These are phyloP conservation scores for Zoanthus sansibaricus DNA, from an alignment of 92 coral and sea anemone genomes.

Conservation along the genomic window DNA sequence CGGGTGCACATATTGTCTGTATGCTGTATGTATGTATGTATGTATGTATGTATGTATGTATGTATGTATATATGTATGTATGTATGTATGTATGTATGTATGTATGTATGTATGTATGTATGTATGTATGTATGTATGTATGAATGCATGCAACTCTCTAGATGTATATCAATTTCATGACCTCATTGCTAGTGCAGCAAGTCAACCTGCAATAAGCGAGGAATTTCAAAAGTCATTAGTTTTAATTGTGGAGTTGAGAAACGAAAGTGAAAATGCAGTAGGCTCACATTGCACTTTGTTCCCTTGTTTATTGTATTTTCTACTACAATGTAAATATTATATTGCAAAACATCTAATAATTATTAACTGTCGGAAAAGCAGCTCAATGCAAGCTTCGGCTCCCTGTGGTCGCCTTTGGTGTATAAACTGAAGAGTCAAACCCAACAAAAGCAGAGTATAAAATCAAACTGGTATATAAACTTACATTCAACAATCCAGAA, in stretches of 20 bases:
- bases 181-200: too few relatives aligned
- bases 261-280: not conserved
- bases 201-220: too few relatives aligned
- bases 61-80: too few relatives aligned
- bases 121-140: too few relatives aligned
- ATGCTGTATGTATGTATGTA: too few relatives aligned
- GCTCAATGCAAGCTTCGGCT: not conserved
- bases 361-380: not conserved
- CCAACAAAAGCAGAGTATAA: not conserved
- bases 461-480: constrained; percentile 4
- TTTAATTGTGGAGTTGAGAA: not conserved
- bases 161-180: too few relatives aligned
- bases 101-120: too few relatives aligned
- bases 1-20: too few relatives aligned
- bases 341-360: not conserved
- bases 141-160: too few relatives aligned
- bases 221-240: too few relatives aligned
- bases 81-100: too few relatives aligned
- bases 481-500: constrained; percentile 42
- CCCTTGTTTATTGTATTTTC: not conserved
- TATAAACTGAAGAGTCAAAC: not conserved
- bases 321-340: not conserved
- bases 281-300: not conserved
- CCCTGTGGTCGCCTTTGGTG: not conserved
- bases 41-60: too few relatives aligned